Percentiles rank a stretch among this genome's conserved stretches.
These are phyloP conservation scores for Catharus minimus DNA, from an alignment of 2,113 vertebrate species.

Conservation along the genomic window DNA sequence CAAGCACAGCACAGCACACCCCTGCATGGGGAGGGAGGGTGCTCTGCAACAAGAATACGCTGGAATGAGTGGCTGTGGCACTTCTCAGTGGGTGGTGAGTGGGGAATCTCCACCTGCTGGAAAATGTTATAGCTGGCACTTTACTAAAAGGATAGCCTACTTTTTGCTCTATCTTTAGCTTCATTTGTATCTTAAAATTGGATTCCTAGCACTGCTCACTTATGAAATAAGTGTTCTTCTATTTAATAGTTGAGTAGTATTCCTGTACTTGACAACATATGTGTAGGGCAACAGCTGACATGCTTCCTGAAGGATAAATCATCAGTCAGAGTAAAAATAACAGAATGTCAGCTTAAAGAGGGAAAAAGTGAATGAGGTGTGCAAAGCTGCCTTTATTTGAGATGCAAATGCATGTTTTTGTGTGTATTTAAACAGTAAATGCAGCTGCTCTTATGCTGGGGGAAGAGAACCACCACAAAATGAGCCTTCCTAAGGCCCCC, in stretches of 20 bases:
- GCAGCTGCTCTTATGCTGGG: slow-evolving; percentile 83
- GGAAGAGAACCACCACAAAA: slow-evolving; percentile 71
- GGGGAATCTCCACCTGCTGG: not conserved
- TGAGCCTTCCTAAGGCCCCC: slow-evolving; percentile 84
- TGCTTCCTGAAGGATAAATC: not conserved
- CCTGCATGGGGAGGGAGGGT: not conserved
- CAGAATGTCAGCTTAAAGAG: not conserved
- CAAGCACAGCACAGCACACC: not conserved
- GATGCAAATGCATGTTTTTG: not conserved
- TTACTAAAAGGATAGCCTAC: not conserved
- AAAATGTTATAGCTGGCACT: not conserved
- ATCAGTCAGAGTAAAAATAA: not conserved
- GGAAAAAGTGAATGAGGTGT: not conserved
- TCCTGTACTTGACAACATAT: not conserved
- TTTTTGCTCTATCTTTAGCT: not conserved
- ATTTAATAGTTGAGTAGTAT: not conserved
- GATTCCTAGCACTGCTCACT: not conserved
- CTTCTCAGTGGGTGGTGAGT: not conserved
- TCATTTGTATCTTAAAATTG: not conserved
- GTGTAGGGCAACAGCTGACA: not conserved
- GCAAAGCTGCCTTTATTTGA: not conserved
- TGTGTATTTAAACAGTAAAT: slow-evolving; percentile 74
- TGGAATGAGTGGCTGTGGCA: not conserved
- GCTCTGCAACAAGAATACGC: not conserved
- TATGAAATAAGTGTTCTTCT: not conserved